Percentiles rank a stretch among this genome's conserved stretches.
These are phyloP conservation scores for Hydropsyche betteni DNA, from an alignment of 2,888 invertebrate genomes.

Conservation along the genomic window DNA sequence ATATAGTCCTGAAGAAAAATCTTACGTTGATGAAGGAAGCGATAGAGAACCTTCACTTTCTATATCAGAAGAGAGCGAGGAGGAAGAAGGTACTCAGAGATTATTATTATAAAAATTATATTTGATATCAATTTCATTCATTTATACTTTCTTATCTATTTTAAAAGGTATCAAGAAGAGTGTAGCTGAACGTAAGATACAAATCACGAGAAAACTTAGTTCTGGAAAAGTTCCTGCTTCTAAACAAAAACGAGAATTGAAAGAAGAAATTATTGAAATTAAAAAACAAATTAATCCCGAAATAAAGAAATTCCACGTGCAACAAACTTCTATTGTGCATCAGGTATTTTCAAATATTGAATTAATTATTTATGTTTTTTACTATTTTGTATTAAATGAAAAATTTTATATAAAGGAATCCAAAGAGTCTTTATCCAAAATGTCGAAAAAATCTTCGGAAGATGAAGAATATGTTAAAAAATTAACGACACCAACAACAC, in stretches of 20 bases:
- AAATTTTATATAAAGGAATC: slow-evolving; percentile 28
- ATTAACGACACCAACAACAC: slow-evolving; percentile 19
- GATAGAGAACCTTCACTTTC: slow-evolving; percentile 66
- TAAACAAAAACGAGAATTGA: slow-evolving; percentile 77
- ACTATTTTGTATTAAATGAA: slow-evolving; percentile 4
- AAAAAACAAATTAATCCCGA: slow-evolving; percentile 72
- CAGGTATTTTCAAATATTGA: slow-evolving; percentile 27
- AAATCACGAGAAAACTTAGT: slow-evolving; percentile 78
- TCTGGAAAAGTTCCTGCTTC: slow-evolving; percentile 77
- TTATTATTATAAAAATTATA: neutral
- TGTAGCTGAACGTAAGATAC: slow-evolving; percentile 79
- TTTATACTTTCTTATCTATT: slow-evolving; percentile 51
- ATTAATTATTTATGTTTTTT: neutral
- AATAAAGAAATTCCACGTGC: slow-evolving; percentile 65
- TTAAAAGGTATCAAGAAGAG: slow-evolving; percentile 69
- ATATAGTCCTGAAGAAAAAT: slow-evolving; percentile 83
- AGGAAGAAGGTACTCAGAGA: slow-evolving; percentile 60
- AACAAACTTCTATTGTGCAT: slow-evolving; percentile 55
- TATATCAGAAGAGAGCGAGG: slow-evolving; percentile 65
- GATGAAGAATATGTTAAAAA: slow-evolving; percentile 46
- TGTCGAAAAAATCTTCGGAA: slow-evolving; percentile 49
- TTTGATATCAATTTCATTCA: neutral
- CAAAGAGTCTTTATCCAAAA: slow-evolving; percentile 43
- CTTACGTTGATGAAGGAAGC: slow-evolving; percentile 67
- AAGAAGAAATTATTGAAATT: slow-evolving; percentile 76